These are phyloP conservation scores for Penelope pileata DNA, from an alignment of 2,113 vertebrate genomes.

Conservation along the genomic window DNA sequence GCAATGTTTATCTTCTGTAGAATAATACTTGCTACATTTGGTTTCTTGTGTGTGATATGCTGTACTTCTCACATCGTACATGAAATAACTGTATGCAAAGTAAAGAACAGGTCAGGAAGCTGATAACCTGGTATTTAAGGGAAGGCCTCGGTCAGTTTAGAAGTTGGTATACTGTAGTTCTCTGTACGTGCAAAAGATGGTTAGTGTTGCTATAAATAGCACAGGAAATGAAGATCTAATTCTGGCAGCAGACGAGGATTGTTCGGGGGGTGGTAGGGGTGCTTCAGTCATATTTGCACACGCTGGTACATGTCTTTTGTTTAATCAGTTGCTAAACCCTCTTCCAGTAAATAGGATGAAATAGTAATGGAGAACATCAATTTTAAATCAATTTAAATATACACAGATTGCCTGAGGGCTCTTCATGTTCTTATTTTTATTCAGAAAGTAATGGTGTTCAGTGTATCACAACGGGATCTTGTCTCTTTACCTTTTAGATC, in stretches of 20 bases:
- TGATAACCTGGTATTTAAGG: accelerated
- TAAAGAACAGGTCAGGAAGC: background rate
- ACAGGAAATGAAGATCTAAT: background rate
- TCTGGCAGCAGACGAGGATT: background rate
- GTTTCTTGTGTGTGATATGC: background rate
- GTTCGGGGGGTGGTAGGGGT: background rate
- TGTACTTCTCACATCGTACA: no score
- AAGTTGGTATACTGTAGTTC: background rate
- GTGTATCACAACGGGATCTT: background rate
- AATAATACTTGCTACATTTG: background rate
- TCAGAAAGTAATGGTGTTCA: background rate
- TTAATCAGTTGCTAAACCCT: background rate
- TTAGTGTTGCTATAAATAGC: background rate
- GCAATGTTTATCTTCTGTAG: background rate
- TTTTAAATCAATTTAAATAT: background rate
- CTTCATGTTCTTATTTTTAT: background rate
- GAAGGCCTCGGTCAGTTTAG: background rate
- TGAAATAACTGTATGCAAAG: accelerated
- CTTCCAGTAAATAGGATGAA: background rate
- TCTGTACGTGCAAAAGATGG: background rate
- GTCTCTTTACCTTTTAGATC: background rate
- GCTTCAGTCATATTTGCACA: background rate
- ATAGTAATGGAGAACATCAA: background rate
- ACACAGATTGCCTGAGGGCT: background rate
- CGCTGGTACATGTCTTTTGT: background rate